These are phyloP conservation scores for Chelmon rostratus DNA, from an alignment of 2,797 vertebrate species.

Conservation along the genomic window DNA sequence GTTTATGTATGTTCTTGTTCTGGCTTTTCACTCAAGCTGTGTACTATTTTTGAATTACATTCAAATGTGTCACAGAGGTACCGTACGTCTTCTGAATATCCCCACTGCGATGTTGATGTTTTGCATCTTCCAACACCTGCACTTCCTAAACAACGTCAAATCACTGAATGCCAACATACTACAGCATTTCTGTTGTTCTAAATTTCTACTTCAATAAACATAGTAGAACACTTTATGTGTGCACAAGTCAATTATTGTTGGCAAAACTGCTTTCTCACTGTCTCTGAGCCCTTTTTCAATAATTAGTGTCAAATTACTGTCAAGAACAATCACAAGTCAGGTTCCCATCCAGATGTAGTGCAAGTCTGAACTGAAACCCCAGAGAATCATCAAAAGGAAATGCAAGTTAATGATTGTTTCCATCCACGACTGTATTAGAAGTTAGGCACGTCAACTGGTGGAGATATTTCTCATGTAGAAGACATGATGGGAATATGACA, in stretches of 20 bases:
- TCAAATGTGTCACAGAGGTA: background rate
- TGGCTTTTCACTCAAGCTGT: background rate
- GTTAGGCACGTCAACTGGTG: no score
- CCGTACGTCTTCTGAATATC: background rate
- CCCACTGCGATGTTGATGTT: background rate
- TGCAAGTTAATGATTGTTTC: background rate
- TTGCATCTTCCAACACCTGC: background rate
- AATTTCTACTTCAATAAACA: background rate
- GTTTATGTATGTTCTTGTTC: constrained; percentile 23
- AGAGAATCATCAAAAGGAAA: background rate
- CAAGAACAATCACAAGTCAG: background rate
- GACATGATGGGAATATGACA: background rate
- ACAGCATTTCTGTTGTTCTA: background rate
- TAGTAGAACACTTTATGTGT: background rate
- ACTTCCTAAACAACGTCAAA: background rate
- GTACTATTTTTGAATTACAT: background rate
- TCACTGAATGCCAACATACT: background rate
- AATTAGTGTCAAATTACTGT: background rate
- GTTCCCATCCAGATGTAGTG: no score
- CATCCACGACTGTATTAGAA: background rate
- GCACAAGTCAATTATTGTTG: background rate
- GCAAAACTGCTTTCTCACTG: background rate
- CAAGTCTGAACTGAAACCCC: background rate
- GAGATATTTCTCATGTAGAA: background rate
- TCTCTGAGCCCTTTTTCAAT: background rate